Conservation (phyloP, 2,797 vertebrate genomes). For the Mastacembelus armatus region DNA sequence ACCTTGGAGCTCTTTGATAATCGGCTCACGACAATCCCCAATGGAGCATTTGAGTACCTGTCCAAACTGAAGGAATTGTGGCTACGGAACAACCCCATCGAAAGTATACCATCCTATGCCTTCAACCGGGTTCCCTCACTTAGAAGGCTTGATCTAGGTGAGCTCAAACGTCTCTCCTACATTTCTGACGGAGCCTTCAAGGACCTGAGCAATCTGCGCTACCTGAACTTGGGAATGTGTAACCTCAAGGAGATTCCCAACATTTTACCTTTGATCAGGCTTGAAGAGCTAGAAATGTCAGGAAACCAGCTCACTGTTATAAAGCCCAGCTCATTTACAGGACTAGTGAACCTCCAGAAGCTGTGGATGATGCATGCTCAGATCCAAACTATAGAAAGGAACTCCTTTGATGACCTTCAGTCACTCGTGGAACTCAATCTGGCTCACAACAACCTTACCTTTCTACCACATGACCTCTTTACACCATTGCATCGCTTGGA, state of each 20-base stretch:
- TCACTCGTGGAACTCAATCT: conserved; percentile 97
- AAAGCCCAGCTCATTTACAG: conserved; percentile 95
- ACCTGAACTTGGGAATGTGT: conserved; percentile 99
- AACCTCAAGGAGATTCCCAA: conserved; percentile 99
- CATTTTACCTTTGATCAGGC: conserved; percentile 93
- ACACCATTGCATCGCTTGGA: conserved; percentile 95
- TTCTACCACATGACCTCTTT: conserved; percentile 98
- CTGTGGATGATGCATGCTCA: conserved; percentile 99
- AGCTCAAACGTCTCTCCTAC: conserved; percentile 97
- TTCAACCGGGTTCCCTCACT: conserved; percentile 98
- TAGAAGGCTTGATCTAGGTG: conserved; percentile 94
- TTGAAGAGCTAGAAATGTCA: conserved; percentile 98
- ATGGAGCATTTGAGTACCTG: conserved; percentile 99
- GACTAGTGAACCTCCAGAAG: conserved; percentile 97
- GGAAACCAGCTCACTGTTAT: conserved; percentile 95
- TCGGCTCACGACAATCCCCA: conserved; percentile 98
- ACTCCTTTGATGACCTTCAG: conserved; percentile 98
- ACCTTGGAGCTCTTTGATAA: conserved; percentile 99
- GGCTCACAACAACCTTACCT: conserved; percentile 98
- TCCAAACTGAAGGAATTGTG: conserved; percentile 99
- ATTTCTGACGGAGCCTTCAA: conserved; percentile 99
- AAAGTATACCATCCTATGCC: conserved; percentile 99
- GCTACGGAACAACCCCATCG: conserved; percentile 98
- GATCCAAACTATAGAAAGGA: conserved; percentile 97
- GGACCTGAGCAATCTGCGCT: conserved; percentile 97